Conservation (phyloP, 1,140 invertebrate species). For the Papilio dardanus region DNA sequence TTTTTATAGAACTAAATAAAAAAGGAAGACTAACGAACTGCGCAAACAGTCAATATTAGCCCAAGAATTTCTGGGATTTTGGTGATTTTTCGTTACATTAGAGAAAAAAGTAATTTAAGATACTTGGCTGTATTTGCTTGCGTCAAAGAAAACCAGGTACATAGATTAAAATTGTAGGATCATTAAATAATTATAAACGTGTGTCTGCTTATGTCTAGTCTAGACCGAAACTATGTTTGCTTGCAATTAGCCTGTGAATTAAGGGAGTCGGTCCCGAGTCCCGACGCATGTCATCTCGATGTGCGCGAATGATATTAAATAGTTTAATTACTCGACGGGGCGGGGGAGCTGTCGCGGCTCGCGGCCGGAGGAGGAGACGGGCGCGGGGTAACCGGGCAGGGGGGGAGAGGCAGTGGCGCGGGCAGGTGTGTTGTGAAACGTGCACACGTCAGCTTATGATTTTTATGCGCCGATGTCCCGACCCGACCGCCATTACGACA, state of each 20-base stretch:
- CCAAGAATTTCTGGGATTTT: not conserved
- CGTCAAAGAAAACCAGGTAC: not conserved
- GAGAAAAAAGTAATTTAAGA: not conserved
- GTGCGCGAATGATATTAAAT: slow-evolving; percentile 35
- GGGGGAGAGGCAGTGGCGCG: slow-evolving; percentile 38
- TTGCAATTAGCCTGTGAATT: slow-evolving; percentile 24
- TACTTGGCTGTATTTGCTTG: not conserved
- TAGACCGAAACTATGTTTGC: slow-evolving; percentile 24
- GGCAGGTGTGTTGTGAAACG: slow-evolving; percentile 66
- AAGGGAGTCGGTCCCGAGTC: slow-evolving; percentile 14
- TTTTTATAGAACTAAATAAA: slow-evolving; percentile 4
- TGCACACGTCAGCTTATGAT: slow-evolving; percentile 63
- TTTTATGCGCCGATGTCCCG: slow-evolving; percentile 64
- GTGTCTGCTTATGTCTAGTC: slow-evolving; percentile 16
- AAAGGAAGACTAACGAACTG: not conserved
- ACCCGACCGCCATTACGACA: slow-evolving; percentile 64
- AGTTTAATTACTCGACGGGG: slow-evolving; percentile 30
- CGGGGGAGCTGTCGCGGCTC: not conserved
- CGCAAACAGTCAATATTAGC: not conserved
- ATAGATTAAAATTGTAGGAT: not conserved
- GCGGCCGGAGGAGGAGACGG: not conserved
- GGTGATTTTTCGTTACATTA: not conserved
- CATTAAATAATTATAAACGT: not conserved
- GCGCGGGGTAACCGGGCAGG: slow-evolving; percentile 1
- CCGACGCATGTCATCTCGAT: slow-evolving; percentile 31